Evolutionary conservation across 2,113 vertebrate species (phyloP).

Genomic region (Daphoenositta chrysoptera): DNA sequence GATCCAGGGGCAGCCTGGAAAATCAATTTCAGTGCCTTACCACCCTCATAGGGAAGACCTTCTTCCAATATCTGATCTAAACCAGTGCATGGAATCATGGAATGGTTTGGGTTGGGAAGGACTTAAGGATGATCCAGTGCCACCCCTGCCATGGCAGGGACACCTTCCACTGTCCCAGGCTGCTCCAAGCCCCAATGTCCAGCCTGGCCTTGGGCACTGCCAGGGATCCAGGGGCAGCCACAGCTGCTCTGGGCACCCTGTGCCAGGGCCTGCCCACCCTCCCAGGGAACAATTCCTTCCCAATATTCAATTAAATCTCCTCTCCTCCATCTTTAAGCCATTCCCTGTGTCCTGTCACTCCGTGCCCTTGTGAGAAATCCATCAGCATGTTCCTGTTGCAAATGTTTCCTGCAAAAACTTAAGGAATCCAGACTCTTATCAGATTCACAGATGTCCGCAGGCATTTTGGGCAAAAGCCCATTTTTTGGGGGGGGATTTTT

Average conservation of each 20-base stretch:
- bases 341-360: not conserved
- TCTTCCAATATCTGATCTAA: no score
- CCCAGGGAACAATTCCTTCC: accelerated
- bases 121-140: accelerated
- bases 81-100: no score
- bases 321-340: not conserved
- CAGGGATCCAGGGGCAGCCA: not conserved
- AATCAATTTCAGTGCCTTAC: no score
- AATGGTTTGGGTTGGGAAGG: not conserved
- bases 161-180: not conserved
- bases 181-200: not conserved
- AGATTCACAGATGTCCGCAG: not conserved
- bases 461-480: not conserved
- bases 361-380: not conserved
- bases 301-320: not conserved
- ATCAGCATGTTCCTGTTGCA: not conserved
- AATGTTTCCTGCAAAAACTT: not conserved
- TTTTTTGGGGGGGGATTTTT: not conserved
- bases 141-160: not conserved
- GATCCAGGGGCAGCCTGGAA: not conserved
- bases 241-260: not conserved
- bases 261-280: not conserved
- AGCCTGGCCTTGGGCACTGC: accelerated
- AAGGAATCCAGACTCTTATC: not conserved
- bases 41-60: no score